Conservation (phyloP, 1,140 invertebrate genomes). For the Harpegnathos saltator region DNA sequence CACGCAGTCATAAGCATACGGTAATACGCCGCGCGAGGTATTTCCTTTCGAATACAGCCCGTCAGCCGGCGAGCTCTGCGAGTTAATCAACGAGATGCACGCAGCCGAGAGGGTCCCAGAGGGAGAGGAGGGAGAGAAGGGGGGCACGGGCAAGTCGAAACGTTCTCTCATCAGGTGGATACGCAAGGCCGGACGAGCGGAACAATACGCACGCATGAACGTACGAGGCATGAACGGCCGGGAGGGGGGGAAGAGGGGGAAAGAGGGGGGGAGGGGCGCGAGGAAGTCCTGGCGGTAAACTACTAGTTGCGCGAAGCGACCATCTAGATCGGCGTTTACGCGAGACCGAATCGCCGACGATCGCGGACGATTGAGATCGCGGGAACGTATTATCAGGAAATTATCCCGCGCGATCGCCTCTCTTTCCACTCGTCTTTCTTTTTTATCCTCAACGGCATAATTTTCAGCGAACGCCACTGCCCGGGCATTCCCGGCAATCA, state of each 20-base stretch:
- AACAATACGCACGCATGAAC: slow-evolving; percentile 16
- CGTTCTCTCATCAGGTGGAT: slow-evolving; percentile 14
- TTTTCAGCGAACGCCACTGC: no score
- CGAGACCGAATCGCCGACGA: slow-evolving; percentile 30
- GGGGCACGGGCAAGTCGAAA: slow-evolving; percentile 30
- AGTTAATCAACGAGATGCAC: slow-evolving; percentile 79
- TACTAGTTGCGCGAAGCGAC: slow-evolving; percentile 47
- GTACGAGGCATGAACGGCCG: slow-evolving; percentile 1
- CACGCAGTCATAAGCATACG: slow-evolving; percentile 52
- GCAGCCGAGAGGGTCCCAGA: no score
- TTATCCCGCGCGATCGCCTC: no score
- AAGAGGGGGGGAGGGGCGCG: no score
- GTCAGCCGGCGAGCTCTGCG: slow-evolving; percentile 64
- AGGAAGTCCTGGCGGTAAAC: slow-evolving; percentile 9
- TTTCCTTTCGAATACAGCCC: slow-evolving; percentile 69
- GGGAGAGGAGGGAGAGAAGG: not conserved
- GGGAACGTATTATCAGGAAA: not conserved
- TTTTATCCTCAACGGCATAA: no score
- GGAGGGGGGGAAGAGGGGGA: no score
- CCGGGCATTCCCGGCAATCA: no score
- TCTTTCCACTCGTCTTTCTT: no score
- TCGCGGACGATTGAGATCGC: not conserved
- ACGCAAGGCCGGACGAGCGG: slow-evolving; percentile 3
- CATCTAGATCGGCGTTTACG: slow-evolving; percentile 40
- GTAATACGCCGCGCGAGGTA: slow-evolving; percentile 63